Conservation (phyloP, 2,888 invertebrate genomes). For the Clivina fossor region DNA sequence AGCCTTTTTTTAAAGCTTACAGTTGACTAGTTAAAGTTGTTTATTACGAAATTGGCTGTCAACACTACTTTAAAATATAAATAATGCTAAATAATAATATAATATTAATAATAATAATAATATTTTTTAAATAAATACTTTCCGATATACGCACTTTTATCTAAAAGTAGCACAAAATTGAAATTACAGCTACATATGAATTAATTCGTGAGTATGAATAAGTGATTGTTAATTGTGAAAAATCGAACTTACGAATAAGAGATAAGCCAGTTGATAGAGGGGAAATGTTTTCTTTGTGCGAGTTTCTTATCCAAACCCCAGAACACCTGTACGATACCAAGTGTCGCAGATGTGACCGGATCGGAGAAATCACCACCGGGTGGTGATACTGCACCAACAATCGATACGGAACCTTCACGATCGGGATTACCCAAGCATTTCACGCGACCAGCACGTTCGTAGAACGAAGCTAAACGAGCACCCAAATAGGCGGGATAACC, state of each 20-base stretch:
- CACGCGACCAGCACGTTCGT: constrained; percentile 98
- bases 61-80: too few relatives aligned
- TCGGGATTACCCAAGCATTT: constrained; percentile 97
- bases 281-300: constrained; percentile 99
- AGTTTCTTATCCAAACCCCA: constrained; percentile 99
- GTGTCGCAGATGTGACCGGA: constrained; percentile 98
- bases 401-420: constrained; percentile 97
- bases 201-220: too few relatives aligned
- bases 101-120: too few relatives aligned
- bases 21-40: too few relatives aligned
- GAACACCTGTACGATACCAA: constrained; percentile 99
- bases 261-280: constrained; percentile 99
- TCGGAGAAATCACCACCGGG: constrained; percentile 99
- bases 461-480: constrained; percentile 97
- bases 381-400: constrained; percentile 99
- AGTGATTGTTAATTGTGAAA: neutral
- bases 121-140: too few relatives aligned
- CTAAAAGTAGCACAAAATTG: too few relatives aligned
- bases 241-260: constrained; percentile 69
- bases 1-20: too few relatives aligned
- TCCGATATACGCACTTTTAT: too few relatives aligned
- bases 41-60: too few relatives aligned
- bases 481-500: constrained; percentile 99
- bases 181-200: too few relatives aligned
- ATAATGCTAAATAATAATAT: too few relatives aligned